Percentiles rank a stretch among this genome's conserved stretches.
These are phyloP conservation scores for Eurytoma adleriae DNA, from an alignment of 2,888 invertebrate genomes.

Conservation along the genomic window DNA sequence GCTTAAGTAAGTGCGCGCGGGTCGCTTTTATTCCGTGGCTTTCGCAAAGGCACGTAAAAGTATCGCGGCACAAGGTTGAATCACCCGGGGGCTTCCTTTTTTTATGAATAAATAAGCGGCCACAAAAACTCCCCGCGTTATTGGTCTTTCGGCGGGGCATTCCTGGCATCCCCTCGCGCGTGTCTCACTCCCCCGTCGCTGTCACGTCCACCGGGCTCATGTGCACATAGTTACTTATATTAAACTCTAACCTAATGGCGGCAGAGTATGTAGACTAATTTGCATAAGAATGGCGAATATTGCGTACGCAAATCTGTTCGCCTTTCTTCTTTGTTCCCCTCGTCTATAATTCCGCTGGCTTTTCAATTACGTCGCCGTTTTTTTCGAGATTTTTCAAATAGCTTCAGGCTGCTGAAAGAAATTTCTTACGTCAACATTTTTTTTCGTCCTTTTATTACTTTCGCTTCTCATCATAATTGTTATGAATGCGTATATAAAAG, in stretches of 20 bases:
- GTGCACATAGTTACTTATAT: too few relatives aligned
- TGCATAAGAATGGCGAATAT: slow-evolving; percentile 62
- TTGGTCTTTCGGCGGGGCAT: not conserved
- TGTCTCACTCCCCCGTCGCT: not conserved
- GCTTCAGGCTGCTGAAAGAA: too few relatives aligned
- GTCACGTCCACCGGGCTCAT: slow-evolving; percentile 58
- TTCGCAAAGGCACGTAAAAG: not conserved
- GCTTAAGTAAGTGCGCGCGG: not conserved
- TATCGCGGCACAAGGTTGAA: not conserved
- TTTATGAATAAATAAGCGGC: not conserved
- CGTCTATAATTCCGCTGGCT: too few relatives aligned
- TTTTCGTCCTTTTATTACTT: too few relatives aligned
- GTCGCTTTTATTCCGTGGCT: not conserved
- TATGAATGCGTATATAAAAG: too few relatives aligned
- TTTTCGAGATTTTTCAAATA: too few relatives aligned
- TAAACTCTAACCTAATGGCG: slow-evolving; percentile 60
- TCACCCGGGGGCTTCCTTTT: not conserved
- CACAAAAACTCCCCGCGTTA: not conserved
- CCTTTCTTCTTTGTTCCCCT: too few relatives aligned
- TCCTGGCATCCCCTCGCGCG: not conserved
- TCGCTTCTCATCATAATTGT: too few relatives aligned
- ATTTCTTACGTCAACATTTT: too few relatives aligned
- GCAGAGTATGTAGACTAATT: slow-evolving; percentile 58
- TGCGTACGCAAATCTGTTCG: slow-evolving; percentile 34
- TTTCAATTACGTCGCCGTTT: too few relatives aligned